These are phyloP conservation scores for Hyles vespertilio DNA, from an alignment of 1,140 invertebrate genomes.

Conservation along the genomic window DNA sequence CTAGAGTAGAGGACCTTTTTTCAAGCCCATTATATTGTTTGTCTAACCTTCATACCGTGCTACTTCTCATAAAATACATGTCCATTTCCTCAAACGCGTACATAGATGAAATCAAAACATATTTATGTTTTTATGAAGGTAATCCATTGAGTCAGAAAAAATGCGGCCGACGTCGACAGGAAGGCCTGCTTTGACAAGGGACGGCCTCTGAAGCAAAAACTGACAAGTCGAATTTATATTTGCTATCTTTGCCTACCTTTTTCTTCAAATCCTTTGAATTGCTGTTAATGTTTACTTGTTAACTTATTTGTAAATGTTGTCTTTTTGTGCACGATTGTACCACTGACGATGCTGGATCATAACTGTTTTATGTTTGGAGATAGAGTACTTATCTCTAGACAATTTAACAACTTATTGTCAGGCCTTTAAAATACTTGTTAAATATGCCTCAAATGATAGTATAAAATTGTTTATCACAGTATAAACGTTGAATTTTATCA, in stretches of 20 bases:
- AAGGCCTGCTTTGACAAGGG: constrained; percentile 29
- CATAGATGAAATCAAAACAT: constrained; percentile 16
- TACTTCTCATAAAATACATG: constrained; percentile 9
- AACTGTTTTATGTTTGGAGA: too few species aligned
- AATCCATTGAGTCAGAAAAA: constrained; percentile 37
- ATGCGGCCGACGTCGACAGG: constrained; percentile 24
- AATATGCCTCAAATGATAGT: too few species aligned
- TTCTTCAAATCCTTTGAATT: constrained; percentile 5
- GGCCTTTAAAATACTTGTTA: too few species aligned
- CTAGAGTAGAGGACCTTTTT: too few species aligned
- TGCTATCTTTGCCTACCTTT: constrained; percentile 11
- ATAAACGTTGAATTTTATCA: too few species aligned
- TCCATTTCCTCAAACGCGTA: constrained; percentile 1
- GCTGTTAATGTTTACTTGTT: background rate
- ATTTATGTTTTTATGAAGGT: constrained; percentile 22
- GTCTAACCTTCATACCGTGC: background rate
- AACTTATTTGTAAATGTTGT: too few species aligned
- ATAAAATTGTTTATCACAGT: too few species aligned
- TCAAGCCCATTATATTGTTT: too few species aligned
- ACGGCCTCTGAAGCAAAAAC: constrained; percentile 24
- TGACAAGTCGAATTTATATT: constrained; percentile 35
- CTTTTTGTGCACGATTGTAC: too few species aligned
- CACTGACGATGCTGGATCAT: too few species aligned
- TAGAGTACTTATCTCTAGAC: too few species aligned
- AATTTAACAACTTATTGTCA: too few species aligned